Evolutionary conservation across 2,797 vertebrate genomes (phyloP).

Genomic region (Urosaurus nigricauda): DNA sequence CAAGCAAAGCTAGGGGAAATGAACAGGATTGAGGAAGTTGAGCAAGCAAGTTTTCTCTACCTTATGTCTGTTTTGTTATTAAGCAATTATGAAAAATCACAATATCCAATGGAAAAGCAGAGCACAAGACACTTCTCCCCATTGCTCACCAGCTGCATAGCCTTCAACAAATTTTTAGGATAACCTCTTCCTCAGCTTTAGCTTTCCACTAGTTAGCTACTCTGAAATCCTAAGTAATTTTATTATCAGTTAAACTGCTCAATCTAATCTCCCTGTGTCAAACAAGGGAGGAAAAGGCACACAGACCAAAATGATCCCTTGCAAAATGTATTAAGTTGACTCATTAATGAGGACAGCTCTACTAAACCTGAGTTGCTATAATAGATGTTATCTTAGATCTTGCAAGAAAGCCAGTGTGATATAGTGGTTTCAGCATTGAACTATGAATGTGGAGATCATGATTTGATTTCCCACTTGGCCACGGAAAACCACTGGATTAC

Average conservation of each 20-base stretch:
- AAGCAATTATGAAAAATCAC: not conserved
- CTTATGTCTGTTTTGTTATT: constrained; percentile 3
- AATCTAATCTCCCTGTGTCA: no score
- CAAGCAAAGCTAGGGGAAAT: not conserved
- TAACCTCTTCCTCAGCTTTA: not conserved
- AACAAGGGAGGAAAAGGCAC: no score
- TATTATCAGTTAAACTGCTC: no score
- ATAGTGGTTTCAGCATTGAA: no score
- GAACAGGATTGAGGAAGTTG: not conserved
- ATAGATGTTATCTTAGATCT: not conserved
- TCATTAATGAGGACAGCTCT: not conserved
- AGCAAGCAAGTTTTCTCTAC: not conserved
- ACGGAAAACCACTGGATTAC: no score
- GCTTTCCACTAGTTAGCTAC: not conserved
- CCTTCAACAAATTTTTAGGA: not conserved
- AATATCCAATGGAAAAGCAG: not conserved
- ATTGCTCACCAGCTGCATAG: not conserved
- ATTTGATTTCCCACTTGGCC: no score
- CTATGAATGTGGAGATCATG: no score
- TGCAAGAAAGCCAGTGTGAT: not conserved
- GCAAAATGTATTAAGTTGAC: not conserved
- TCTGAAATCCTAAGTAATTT: not conserved
- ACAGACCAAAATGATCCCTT: not conserved
- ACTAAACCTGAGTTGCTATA: not conserved
- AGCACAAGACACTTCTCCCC: not conserved